Evolutionary conservation across 2,888 invertebrate species (phyloP).

Genomic region (Drosophila meridiana): DNA sequence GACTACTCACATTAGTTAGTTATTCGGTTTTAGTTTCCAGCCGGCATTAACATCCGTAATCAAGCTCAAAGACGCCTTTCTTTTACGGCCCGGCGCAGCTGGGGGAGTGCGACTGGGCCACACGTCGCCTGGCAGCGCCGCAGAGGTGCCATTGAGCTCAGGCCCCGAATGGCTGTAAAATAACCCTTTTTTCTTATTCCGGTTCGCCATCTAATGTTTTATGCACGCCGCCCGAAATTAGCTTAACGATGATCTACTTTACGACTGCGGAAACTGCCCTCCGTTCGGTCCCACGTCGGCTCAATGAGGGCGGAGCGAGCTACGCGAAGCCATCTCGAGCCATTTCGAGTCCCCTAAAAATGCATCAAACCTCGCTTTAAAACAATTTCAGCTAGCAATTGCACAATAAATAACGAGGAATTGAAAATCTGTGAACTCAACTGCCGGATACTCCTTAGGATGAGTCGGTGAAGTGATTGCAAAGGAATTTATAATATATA

Average conservation of each 20-base stretch:
- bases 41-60: constrained; percentile 24
- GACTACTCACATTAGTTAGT: constrained; percentile 14
- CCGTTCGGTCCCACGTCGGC: not conserved
- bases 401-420: not conserved
- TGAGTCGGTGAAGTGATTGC: not conserved
- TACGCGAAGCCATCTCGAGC: not conserved
- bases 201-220: constrained; percentile 25
- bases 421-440: not conserved
- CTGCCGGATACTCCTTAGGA: not conserved
- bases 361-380: constrained; percentile 22
- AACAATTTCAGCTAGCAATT: constrained; percentile 28
- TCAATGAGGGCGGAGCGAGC: not conserved
- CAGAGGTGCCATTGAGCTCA: constrained; percentile 44
- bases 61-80: constrained; percentile 21
- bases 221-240: constrained; percentile 45
- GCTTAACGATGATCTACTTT: constrained; percentile 56
- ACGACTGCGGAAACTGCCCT: constrained; percentile 37
- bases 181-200: constrained; percentile 26
- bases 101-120: constrained; percentile 15
- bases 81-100: constrained; percentile 40
- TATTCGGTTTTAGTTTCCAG: constrained; percentile 19
- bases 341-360: not conserved
- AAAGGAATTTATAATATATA: not conserved
- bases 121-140: constrained; percentile 4
- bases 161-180: constrained; percentile 27